Evolutionary conservation across 2,888 invertebrate species (phyloP).

Genomic region (Apomyelois bistriatella): DNA sequence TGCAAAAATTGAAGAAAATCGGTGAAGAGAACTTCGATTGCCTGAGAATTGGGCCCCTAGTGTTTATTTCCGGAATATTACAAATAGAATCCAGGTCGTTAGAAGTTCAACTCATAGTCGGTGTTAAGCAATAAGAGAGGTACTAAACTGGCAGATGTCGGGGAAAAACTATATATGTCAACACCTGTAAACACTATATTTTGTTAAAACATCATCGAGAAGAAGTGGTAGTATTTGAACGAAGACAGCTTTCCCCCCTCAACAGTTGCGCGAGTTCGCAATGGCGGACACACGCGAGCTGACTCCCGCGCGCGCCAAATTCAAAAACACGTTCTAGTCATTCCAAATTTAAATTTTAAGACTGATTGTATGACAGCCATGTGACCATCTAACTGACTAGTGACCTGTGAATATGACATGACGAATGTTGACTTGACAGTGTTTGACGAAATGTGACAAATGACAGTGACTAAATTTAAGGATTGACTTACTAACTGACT

Average conservation of each 20-base stretch:
- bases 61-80: too few species aligned
- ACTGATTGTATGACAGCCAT: constrained; percentile 35
- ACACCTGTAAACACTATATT: neutral
- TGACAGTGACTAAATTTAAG: constrained; percentile 38
- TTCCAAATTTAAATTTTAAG: constrained; percentile 36
- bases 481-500: constrained; percentile 34
- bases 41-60: too few species aligned
- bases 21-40: too few species aligned
- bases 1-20: too few species aligned
- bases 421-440: constrained; percentile 21
- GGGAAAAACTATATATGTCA: too few species aligned
- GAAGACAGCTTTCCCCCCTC: constrained; percentile 34
- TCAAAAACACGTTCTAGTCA: constrained; percentile 56
- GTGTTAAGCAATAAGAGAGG: too few species aligned
- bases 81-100: too few species aligned
- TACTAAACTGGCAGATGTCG: too few species aligned
- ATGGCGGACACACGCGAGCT: constrained; percentile 58
- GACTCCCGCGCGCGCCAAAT: constrained; percentile 43
- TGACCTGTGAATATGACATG: constrained; percentile 29
- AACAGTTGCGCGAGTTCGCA: constrained; percentile 58
- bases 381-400: constrained; percentile 32
- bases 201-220: constrained; percentile 20
- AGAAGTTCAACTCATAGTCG: too few species aligned
- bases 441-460: constrained; percentile 29
- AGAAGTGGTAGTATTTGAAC: constrained; percentile 72